A percentile compares a stretch with the other conserved stretches of the same genome.
phyloP scores from a whole-genome alignment of 2,113 vertebrate species.

The Candoia aspera region DNA sequence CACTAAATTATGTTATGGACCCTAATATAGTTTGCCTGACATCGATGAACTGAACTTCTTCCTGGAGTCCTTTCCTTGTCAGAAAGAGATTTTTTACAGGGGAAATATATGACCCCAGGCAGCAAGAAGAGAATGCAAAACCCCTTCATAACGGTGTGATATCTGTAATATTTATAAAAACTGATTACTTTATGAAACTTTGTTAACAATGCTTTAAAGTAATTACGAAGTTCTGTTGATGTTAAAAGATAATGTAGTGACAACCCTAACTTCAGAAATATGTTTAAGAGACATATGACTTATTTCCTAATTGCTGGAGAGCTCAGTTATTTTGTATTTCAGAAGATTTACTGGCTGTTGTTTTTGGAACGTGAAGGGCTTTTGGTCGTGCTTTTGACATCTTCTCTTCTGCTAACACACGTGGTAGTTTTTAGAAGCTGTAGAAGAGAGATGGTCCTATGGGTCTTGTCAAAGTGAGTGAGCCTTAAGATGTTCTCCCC shows the following conservation, averaged over 20 bases:
- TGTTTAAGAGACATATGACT: not conserved
- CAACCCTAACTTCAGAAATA: not conserved
- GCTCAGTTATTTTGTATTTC: not conserved
- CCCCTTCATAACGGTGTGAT: not conserved
- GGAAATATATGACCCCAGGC: not conserved
- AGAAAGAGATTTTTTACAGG: not conserved
- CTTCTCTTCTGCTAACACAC: not conserved
- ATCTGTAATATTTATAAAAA: not conserved
- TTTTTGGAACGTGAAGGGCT: not conserved
- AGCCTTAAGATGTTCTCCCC: not conserved
- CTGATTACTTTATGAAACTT: not conserved
- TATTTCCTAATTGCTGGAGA: not conserved
- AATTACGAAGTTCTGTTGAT: constrained; percentile 5
- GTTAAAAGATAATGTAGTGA: not conserved
- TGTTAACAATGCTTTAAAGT: not conserved
- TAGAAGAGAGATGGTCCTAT: not conserved
- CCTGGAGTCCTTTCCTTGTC: constrained; percentile 9
- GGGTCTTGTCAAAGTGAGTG: not conserved
- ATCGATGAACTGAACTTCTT: not conserved
- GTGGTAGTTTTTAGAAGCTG: not conserved
- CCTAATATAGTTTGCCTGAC: not conserved
- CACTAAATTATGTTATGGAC: not conserved
- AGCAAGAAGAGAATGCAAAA: constrained; percentile 22
- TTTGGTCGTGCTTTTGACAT: not conserved
- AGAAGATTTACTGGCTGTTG: not conserved